A percentile compares a stretch with the other conserved stretches of the same genome.
phyloP scores from a whole-genome alignment of 2,888 invertebrate genomes.

The Dorcus hopei region DNA sequence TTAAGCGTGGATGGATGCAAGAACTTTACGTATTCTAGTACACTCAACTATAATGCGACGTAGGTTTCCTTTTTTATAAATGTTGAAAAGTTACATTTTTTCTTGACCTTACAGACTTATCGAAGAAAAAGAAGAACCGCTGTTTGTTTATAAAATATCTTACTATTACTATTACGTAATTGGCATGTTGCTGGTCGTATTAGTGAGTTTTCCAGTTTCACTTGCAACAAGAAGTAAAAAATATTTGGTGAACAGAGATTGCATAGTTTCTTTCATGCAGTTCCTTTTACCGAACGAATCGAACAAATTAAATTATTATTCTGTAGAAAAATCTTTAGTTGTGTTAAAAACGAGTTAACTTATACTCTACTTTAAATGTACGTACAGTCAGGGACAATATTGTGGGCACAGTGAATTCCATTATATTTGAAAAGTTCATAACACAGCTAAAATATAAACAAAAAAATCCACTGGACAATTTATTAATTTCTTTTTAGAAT shows the following conservation, averaged over 20 bases:
- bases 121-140: conserved; percentile 31
- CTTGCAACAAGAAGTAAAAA: conserved; percentile 27
- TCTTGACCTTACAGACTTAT: too few relatives aligned
- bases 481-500: too few relatives aligned
- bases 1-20: conserved; percentile 24
- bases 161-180: conserved; percentile 68
- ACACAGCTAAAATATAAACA: too few relatives aligned
- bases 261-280: conserved; percentile 56
- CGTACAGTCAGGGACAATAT: too few relatives aligned
- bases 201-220: conserved; percentile 56
- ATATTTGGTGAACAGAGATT: conserved; percentile 57
- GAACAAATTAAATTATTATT: conserved; percentile 19
- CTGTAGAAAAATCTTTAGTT: conserved; percentile 17
- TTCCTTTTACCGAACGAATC: conserved; percentile 52
- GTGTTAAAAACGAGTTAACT: not conserved
- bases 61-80: too few relatives aligned
- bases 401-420: too few relatives aligned
- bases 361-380: too few relatives aligned
- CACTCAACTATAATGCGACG: too few relatives aligned
- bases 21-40: too few relatives aligned
- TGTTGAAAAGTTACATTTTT: too few relatives aligned
- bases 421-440: too few relatives aligned
- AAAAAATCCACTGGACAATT: too few relatives aligned
- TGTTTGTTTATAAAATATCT: conserved; percentile 61
- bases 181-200: conserved; percentile 55